These are phyloP conservation scores for Drosophila putrida DNA, from an alignment of 2,888 invertebrate species.

Conservation along the genomic window DNA sequence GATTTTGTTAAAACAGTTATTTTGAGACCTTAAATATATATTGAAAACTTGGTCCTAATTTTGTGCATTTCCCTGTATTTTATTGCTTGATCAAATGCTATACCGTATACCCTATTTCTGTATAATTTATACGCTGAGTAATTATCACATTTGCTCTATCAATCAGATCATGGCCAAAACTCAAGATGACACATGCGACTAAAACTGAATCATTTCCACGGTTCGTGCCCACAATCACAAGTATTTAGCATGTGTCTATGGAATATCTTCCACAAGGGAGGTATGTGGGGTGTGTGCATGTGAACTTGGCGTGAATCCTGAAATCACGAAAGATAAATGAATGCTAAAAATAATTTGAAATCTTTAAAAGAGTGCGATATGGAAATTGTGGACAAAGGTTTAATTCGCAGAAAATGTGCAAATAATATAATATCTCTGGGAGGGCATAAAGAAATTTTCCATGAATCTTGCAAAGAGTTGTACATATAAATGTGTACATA, in stretches of 20 bases:
- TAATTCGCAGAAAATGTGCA: not conserved
- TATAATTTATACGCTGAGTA: conserved; percentile 14
- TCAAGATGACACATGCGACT: conserved; percentile 42
- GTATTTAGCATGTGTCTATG: conserved; percentile 20
- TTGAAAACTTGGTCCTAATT: not conserved
- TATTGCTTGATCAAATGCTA: not conserved
- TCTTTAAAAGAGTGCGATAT: not conserved
- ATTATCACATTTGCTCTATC: conserved; percentile 41
- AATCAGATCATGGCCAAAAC: conserved; percentile 52
- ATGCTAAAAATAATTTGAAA: conserved; percentile 34
- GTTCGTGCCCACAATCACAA: conserved; percentile 15
- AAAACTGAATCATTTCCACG: conserved; percentile 33
- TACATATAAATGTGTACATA: conserved; percentile 19
- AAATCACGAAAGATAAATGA: conserved; percentile 32
- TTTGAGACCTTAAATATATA: too few relatives aligned
- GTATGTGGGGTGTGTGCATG: conserved; percentile 45
- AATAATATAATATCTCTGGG: not conserved
- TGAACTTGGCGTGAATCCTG: conserved; percentile 60
- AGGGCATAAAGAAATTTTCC: conserved; percentile 30
- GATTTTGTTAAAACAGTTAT: too few relatives aligned
- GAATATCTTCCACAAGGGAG: not conserved
- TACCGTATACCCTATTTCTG: not conserved
- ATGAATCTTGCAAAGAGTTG: conserved; percentile 7
- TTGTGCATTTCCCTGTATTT: not conserved
- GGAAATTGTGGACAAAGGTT: conserved; percentile 15